A percentile compares a stretch with the other conserved stretches of the same genome.
Conservation (phyloP, 2,113 vertebrate genomes). For the Dolichotis patagonum region DNA sequence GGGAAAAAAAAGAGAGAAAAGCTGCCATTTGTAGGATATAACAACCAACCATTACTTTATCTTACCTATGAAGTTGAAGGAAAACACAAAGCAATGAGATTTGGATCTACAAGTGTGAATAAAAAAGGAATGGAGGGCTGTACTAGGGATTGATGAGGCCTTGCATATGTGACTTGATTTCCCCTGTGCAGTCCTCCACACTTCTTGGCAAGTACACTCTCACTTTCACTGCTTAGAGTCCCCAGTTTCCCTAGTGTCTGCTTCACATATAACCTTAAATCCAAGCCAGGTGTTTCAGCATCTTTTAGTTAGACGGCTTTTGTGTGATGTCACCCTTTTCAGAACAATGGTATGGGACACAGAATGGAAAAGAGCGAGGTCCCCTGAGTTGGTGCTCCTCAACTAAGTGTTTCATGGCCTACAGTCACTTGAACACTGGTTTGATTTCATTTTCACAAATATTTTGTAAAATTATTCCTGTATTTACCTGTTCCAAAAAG, state of each 20-base stretch:
- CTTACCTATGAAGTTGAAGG: background rate
- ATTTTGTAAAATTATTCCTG: background rate
- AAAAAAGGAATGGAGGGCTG: conserved; percentile 28
- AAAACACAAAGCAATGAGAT: conserved; percentile 1
- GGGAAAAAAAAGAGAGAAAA: background rate
- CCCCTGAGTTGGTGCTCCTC: background rate
- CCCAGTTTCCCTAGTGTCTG: background rate
- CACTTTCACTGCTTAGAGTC: background rate
- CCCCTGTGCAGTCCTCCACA: background rate
- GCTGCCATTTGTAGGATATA: background rate
- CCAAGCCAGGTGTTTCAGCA: background rate
- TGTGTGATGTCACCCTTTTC: background rate
- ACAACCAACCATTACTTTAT: rapidly evolving
- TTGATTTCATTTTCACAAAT: background rate
- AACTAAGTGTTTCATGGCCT: background rate
- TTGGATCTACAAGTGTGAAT: background rate
- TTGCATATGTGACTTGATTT: background rate
- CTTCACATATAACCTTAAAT: background rate
- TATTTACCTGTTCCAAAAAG: background rate
- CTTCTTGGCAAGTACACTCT: background rate
- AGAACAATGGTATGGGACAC: rapidly evolving
- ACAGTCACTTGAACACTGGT: background rate
- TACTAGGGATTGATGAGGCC: background rate
- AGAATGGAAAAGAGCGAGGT: background rate
- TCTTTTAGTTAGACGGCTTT: background rate